phyloP scores from a whole-genome alignment of 2,113 vertebrate genomes.

The Ophiodon elongatus region DNA sequence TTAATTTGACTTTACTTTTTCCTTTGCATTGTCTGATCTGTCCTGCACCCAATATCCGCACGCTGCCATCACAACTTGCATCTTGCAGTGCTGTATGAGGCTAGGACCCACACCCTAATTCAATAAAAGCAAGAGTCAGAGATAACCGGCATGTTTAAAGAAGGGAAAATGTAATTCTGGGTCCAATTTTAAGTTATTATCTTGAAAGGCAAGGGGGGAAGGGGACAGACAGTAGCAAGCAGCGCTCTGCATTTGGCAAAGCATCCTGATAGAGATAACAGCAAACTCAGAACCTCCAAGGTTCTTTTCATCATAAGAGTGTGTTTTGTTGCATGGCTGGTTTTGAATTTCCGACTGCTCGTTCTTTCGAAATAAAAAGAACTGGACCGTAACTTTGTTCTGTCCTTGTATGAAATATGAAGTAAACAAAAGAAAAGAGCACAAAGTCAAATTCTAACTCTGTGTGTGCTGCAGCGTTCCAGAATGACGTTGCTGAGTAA shows the following conservation, averaged over 20 bases:
- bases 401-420: constrained; percentile 62
- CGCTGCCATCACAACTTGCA: constrained; percentile 44
- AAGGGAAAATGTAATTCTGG: constrained; percentile 85
- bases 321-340: constrained; percentile 46
- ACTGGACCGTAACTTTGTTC: constrained; percentile 57
- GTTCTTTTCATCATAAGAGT: constrained; percentile 55
- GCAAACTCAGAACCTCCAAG: constrained; percentile 50
- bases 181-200: constrained; percentile 87
- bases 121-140: constrained; percentile 84
- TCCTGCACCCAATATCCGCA: constrained; percentile 73
- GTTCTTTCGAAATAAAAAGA: constrained; percentile 59
- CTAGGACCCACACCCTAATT: constrained; percentile 75
- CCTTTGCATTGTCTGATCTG: constrained; percentile 77
- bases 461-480: constrained; percentile 5
- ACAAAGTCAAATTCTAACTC: constrained; percentile 57
- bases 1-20: constrained; percentile 84
- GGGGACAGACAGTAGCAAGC: constrained; percentile 45
- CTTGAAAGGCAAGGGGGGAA: constrained; percentile 71
- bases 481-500: not conserved
- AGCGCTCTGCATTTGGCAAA: constrained; percentile 45
- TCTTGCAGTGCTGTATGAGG: constrained; percentile 38
- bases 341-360: constrained; percentile 57
- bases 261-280: constrained; percentile 70
- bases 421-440: constrained; percentile 53
- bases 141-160: constrained; percentile 85